A percentile compares a stretch with the other conserved stretches of the same genome.
Evolutionary conservation across 2,797 vertebrate species (phyloP).

Genomic region (Thaleichthys pacificus): DNA sequence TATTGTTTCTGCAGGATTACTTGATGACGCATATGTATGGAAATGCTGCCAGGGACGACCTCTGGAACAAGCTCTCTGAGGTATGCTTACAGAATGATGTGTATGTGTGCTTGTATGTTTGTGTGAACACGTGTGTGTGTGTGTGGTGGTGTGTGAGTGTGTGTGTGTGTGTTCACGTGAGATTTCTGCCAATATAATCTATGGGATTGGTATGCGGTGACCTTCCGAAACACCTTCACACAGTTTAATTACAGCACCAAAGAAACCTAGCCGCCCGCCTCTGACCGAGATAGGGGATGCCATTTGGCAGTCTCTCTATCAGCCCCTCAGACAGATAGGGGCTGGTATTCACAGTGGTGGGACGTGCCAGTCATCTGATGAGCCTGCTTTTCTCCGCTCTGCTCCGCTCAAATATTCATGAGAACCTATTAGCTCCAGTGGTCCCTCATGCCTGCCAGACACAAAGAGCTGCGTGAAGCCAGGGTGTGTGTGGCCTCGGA

Average conservation of each 20-base stretch:
- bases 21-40: slow-evolving; percentile 96
- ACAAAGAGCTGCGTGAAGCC: not conserved
- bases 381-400: not conserved
- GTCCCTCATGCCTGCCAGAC: not conserved
- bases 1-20: slow-evolving; percentile 81
- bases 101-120: not conserved
- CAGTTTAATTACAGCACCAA: not conserved
- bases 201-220: not conserved
- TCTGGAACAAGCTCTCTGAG: slow-evolving; percentile 94
- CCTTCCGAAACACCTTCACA: not conserved
- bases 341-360: too few species aligned
- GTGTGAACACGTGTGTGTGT: not conserved
- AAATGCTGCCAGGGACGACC: slow-evolving; percentile 93
- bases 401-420: not conserved
- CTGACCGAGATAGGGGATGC: not conserved
- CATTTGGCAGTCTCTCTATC: not conserved
- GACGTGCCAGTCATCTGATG: not conserved
- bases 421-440: not conserved
- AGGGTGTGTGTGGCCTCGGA: too few species aligned
- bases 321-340: not conserved
- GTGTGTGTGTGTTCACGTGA: not conserved
- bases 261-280: not conserved
- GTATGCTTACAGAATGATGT: slow-evolving; percentile 65
- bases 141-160: not conserved
- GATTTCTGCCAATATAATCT: not conserved